A percentile compares a stretch with the other conserved stretches of the same genome.
Evolutionary conservation across 2,888 invertebrate species (phyloP).

Genomic region (Linnaemya vulpina): DNA sequence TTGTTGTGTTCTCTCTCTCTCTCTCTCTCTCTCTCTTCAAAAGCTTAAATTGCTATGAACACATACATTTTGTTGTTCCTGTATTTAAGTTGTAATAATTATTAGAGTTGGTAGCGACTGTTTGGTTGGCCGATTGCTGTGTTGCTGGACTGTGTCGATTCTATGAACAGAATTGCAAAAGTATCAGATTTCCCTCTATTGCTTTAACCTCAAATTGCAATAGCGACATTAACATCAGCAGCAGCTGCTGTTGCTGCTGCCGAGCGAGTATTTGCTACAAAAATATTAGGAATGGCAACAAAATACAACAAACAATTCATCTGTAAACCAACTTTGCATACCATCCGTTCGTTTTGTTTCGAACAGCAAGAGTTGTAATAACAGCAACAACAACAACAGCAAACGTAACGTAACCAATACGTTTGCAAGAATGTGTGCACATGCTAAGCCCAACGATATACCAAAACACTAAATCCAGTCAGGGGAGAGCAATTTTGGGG

Average conservation of each 20-base stretch:
- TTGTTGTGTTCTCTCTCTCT: constrained; percentile 15
- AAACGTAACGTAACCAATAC: constrained; percentile 10
- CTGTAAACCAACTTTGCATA: constrained; percentile 61
- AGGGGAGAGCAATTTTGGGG: constrained; percentile 8
- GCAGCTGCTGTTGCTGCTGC: constrained; percentile 29
- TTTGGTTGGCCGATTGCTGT: constrained; percentile 47
- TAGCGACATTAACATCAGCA: constrained; percentile 41
- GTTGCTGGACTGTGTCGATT: constrained; percentile 17
- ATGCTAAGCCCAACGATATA: constrained; percentile 9
- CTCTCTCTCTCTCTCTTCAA: constrained; percentile 2
- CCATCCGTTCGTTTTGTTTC: constrained; percentile 34
- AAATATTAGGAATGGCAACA: constrained; percentile 25
- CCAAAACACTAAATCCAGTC: constrained; percentile 12
- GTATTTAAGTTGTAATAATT: constrained; percentile 46
- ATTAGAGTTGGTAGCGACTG: constrained; percentile 47
- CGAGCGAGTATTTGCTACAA: not conserved
- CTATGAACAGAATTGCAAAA: constrained; percentile 45
- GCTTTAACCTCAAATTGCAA: constrained; percentile 67
- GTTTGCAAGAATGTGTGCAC: not conserved
- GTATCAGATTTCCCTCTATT: constrained; percentile 64
- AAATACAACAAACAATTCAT: constrained; percentile 51
- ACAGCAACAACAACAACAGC: constrained; percentile 1
- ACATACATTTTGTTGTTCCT: not conserved
- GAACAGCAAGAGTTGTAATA: constrained; percentile 12
- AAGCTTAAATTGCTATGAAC: not conserved